Evolutionary conservation across 2,113 vertebrate species (phyloP).

Genomic region (Perccottus glenii): DNA sequence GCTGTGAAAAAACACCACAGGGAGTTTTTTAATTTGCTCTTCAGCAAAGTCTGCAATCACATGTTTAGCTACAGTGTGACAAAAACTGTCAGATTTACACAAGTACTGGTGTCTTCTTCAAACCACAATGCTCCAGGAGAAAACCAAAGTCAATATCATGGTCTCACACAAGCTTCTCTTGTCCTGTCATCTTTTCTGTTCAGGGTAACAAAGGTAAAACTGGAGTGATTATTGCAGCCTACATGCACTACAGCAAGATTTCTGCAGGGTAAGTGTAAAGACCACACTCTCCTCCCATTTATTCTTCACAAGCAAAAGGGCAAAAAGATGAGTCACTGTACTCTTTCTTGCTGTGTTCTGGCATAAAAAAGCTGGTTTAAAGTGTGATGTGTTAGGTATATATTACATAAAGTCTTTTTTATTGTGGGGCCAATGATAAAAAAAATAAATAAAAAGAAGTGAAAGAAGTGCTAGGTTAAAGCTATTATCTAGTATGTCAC

Average conservation of each 20-base stretch:
- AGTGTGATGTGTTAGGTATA: too few species aligned
- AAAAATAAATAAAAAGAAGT: too few species aligned
- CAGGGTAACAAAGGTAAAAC: constrained; percentile 92
- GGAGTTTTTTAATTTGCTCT: constrained; percentile 63
- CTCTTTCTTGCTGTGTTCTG: too few species aligned
- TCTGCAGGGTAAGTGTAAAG: constrained; percentile 86
- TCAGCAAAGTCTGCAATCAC: constrained; percentile 16
- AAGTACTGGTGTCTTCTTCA: neutral
- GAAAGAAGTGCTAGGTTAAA: too few species aligned
- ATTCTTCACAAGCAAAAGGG: neutral
- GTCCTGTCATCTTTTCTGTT: constrained; percentile 27
- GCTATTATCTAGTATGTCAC: too few species aligned
- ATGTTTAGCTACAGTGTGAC: neutral
- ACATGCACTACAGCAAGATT: constrained; percentile 96
- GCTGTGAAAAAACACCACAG: constrained; percentile 35
- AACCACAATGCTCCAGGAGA: constrained; percentile 6
- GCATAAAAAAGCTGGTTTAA: too few species aligned
- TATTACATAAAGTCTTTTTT: too few species aligned
- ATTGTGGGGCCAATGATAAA: too few species aligned
- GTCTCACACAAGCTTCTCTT: constrained; percentile 11
- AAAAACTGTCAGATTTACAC: neutral
- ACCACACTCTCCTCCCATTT: neutral
- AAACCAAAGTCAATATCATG: constrained; percentile 13
- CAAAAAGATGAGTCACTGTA: too few species aligned
- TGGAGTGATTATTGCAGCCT: constrained; percentile 90